Evolutionary conservation across 2,797 vertebrate genomes (phyloP).

Genomic region (Muscicapa comitata): DNA sequence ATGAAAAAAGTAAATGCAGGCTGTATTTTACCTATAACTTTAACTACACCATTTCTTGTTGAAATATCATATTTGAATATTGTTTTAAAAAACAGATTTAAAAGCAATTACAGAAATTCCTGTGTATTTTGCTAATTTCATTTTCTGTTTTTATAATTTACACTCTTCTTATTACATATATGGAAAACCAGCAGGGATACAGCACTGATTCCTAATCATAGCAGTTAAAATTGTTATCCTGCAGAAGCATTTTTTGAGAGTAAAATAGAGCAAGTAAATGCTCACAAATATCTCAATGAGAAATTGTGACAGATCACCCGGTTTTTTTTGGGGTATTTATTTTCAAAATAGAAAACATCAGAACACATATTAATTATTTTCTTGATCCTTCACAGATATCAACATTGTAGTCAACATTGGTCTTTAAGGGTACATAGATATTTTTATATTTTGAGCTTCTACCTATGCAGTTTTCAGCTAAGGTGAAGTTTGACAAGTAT

Average conservation of each 20-base stretch:
- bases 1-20: background rate
- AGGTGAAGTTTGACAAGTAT: background rate
- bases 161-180: background rate
- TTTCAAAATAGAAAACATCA: background rate
- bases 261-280: background rate
- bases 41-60: background rate
- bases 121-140: background rate
- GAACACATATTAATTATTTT: accelerated
- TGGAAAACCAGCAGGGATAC: background rate
- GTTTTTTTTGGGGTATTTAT: background rate
- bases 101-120: background rate
- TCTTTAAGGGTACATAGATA: background rate
- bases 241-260: background rate
- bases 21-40: background rate
- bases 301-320: background rate
- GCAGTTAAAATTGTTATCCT: background rate
- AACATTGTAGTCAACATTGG: background rate
- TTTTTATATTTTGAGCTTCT: background rate
- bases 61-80: background rate
- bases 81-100: background rate
- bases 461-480: background rate
- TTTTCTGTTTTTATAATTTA: background rate
- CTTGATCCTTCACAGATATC: background rate
- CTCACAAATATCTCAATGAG: background rate
- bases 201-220: background rate